phyloP scores from a whole-genome alignment of 2,797 vertebrate genomes.

The Peromyscus attwateri region DNA sequence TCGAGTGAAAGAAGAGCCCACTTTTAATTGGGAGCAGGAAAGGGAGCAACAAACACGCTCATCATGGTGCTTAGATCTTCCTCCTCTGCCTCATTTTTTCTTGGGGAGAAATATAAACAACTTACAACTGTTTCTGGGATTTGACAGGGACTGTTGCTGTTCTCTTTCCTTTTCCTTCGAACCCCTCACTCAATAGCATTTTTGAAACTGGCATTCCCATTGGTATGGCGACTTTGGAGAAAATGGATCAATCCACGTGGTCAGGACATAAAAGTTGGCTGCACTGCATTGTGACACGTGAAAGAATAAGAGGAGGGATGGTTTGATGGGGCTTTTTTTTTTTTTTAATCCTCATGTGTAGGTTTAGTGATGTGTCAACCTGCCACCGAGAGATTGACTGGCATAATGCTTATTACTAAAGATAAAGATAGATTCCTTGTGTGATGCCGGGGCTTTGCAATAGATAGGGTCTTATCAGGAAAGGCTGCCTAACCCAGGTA shows the following conservation, averaged over 20 bases:
- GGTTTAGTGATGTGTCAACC: slow-evolving; percentile 83
- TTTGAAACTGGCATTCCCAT: not conserved
- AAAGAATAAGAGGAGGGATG: slow-evolving; percentile 60
- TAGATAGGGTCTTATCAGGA: slow-evolving; percentile 83
- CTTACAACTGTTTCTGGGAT: slow-evolving; percentile 10
- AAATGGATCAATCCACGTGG: slow-evolving; percentile 30
- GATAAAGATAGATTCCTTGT: slow-evolving; percentile 83
- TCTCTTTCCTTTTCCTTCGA: not conserved
- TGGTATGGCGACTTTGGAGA: not conserved
- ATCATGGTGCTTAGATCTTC: slow-evolving; percentile 60
- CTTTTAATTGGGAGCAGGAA: slow-evolving; percentile 70
- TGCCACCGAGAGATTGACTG: slow-evolving; percentile 79
- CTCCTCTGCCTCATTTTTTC: slow-evolving; percentile 22
- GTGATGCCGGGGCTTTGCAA: slow-evolving; percentile 79
- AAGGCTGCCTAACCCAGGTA: slow-evolving; percentile 80
- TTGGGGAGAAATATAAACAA: not conserved
- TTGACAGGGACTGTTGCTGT: slow-evolving; percentile 31
- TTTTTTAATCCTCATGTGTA: slow-evolving; percentile 79
- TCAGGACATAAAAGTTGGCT: slow-evolving; percentile 60
- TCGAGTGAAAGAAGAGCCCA: slow-evolving; percentile 69
- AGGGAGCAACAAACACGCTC: not conserved
- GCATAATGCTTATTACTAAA: slow-evolving; percentile 84
- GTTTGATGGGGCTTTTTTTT: slow-evolving; percentile 66
- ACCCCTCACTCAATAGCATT: not conserved
- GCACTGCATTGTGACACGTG: slow-evolving; percentile 57